Evolutionary conservation across 2,888 invertebrate species (phyloP).

Genomic region (Muscina levida): DNA sequence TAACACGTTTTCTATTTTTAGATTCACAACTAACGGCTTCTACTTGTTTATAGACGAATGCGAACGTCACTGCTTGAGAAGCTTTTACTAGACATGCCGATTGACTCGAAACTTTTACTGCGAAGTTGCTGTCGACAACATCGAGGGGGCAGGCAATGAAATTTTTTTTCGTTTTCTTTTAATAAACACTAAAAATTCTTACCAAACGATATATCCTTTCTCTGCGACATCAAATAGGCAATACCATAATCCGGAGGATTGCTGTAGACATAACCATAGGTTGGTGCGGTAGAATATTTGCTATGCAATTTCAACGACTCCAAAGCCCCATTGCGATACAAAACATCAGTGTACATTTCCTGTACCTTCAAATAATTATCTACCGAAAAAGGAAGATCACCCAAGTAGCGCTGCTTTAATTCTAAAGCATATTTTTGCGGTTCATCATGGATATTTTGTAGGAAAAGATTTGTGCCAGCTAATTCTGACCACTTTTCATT

Average conservation of each 20-base stretch:
- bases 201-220: slow-evolving; percentile 81
- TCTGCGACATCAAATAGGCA: slow-evolving; percentile 81
- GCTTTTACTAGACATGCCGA: too few relatives aligned
- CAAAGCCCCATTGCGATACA: slow-evolving; percentile 83
- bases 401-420: slow-evolving; percentile 73
- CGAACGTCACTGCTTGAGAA: too few relatives aligned
- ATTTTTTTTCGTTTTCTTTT: too few relatives aligned
- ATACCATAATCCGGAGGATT: slow-evolving; percentile 82
- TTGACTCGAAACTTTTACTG: too few relatives aligned
- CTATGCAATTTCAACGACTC: slow-evolving; percentile 83
- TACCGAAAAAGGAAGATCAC: slow-evolving; percentile 80
- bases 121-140: too few relatives aligned
- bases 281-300: slow-evolving; percentile 79
- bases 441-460: slow-evolving; percentile 49
- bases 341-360: slow-evolving; percentile 83
- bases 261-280: slow-evolving; percentile 84
- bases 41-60: too few relatives aligned
- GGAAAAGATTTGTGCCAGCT: slow-evolving; percentile 61
- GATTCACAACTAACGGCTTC: too few relatives aligned
- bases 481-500: slow-evolving; percentile 82
- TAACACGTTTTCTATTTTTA: too few relatives aligned
- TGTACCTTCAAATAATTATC: slow-evolving; percentile 76
- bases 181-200: slow-evolving; percentile 73
- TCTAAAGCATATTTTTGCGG: slow-evolving; percentile 45
- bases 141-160: too few relatives aligned